Percentiles rank a stretch among this genome's conserved stretches.
Evolutionary conservation across 2,888 invertebrate genomes (phyloP).

Genomic region (Acleris sparsana): DNA sequence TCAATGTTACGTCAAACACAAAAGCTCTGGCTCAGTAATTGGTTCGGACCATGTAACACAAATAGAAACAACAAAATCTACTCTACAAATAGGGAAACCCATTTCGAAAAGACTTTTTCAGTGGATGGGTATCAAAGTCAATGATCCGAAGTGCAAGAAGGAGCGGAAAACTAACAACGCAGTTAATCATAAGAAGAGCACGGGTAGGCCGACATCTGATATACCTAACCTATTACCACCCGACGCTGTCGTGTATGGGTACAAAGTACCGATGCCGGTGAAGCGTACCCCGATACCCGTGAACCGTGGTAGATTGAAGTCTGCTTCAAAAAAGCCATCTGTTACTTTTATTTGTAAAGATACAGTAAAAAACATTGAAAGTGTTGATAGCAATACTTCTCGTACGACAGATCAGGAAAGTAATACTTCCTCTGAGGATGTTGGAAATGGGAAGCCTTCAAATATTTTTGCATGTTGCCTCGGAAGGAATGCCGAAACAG

Average conservation of each 20-base stretch:
- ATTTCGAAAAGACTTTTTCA: conserved; percentile 8
- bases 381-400: not conserved
- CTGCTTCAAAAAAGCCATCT: not conserved
- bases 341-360: not conserved
- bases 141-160: not conserved
- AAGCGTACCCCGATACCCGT: not conserved
- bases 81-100: not conserved
- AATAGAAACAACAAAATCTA: not conserved
- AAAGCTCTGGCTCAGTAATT: not conserved
- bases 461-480: conserved; percentile 50
- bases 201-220: not conserved
- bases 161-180: not conserved
- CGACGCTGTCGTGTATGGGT: too few species aligned
- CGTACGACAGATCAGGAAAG: not conserved
- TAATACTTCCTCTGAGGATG: not conserved
- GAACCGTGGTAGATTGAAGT: not conserved
- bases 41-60: not conserved
- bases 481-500: conserved; percentile 41
- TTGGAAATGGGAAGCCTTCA: conserved; percentile 26
- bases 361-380: not conserved
- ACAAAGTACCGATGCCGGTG: not conserved
- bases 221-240: not conserved
- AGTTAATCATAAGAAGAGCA: not conserved
- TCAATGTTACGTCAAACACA: not conserved
- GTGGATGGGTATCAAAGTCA: not conserved